Evolutionary conservation across 2,797 vertebrate species (phyloP), one percentile per base, ranked within the genome.

Genomic region (Oryzias dopingdopingensis): DNA sequence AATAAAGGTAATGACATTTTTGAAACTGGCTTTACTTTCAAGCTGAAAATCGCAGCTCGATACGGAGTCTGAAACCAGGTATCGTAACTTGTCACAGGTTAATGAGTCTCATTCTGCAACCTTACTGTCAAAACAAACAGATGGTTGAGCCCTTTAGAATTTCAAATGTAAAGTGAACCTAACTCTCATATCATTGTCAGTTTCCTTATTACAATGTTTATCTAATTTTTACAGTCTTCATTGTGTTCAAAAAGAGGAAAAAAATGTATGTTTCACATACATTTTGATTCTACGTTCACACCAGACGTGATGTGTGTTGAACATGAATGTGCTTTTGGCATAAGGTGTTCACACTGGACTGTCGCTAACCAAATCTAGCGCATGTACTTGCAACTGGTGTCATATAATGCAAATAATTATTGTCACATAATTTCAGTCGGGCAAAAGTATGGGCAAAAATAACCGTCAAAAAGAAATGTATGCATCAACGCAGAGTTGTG

Each of bases 131-230:
- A 70, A 56, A 41, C 41, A 52, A 55, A 5, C 62, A 62, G 26
- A 59, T 29, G 40, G 51, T 56, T 8, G 54, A 55, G 26, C 23
- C 56, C 50, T 43, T 40, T 5, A 2, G 47, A 44, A 17, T 70
- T 57, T 62, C 41, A 42, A 67, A 63, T 10, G 26, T 6, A 20
- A 43, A 56, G 42, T 6, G 0, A 48, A 69, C 32, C 54, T 44
- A 48, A 14, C 16, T 59, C 43, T 76, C 46, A 70, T 40, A 4
- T 52, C 56, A 26, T 49, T 59, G 65, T 59, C 42, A 49, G 56
- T 62, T 16, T 37, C 42, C 41, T 69, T 42, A 68, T 60, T 22
- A 13, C 68, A 14, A 16, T 52, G 8, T 67, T 46, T 56, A 41
- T 73, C 49, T 56, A 14, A 50, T 49, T 26, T 24, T 42, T 44